These are phyloP conservation scores for Raja brachyura DNA, from an alignment of 2,113 vertebrate species.

Conservation along the genomic window DNA sequence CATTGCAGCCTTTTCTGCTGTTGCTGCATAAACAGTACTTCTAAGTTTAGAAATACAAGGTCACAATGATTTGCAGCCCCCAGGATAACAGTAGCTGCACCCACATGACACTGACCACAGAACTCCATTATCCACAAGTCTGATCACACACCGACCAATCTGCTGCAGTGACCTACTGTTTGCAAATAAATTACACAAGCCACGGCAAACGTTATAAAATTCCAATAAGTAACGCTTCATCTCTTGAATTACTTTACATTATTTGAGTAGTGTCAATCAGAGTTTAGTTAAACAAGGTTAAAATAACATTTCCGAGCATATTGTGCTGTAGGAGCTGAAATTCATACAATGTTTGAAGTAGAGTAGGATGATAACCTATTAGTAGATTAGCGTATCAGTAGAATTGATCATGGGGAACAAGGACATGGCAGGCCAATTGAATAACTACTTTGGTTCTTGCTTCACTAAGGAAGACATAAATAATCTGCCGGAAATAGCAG, in stretches of 20 bases:
- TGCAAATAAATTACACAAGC: background rate
- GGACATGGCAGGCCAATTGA: no score
- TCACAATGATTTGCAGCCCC: background rate
- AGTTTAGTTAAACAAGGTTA: slow-evolving; percentile 22
- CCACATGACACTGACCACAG: background rate
- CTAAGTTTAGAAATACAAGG: background rate
- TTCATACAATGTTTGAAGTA: background rate
- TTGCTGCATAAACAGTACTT: background rate
- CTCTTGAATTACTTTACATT: background rate
- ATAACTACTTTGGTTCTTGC: no score
- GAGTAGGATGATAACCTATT: background rate
- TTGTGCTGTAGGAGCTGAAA: background rate
- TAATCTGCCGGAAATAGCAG: no score
- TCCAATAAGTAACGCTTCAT: background rate
- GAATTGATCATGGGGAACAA: no score
- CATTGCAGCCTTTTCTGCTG: background rate
- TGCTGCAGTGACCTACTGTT: background rate
- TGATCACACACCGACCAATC: background rate
- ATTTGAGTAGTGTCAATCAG: slow-evolving; percentile 25
- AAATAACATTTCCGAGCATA: no score
- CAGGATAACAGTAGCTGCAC: background rate
- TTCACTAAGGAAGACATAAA: no score
- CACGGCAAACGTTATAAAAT: background rate
- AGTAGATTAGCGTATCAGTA: no score
- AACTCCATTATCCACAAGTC: no score